These are phyloP conservation scores for Leucophenga varia DNA, from an alignment of 1,140 invertebrate genomes.

Conservation along the genomic window DNA sequence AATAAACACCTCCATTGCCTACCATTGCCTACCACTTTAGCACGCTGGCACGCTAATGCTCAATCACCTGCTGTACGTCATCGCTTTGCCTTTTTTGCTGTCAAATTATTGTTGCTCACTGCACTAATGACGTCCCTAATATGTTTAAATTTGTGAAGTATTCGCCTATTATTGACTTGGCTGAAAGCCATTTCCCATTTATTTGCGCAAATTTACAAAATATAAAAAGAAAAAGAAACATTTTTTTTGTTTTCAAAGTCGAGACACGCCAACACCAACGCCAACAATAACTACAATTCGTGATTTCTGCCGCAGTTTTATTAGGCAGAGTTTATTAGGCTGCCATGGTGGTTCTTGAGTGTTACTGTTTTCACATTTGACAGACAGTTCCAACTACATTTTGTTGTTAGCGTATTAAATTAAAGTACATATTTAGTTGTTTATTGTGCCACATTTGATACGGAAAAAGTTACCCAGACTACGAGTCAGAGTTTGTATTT, in stretches of 20 bases:
- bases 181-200: constrained; percentile 41
- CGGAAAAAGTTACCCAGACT: too few relatives aligned
- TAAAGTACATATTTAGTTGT: too few relatives aligned
- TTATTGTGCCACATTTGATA: too few relatives aligned
- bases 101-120: constrained; percentile 45
- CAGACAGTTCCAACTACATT: too few relatives aligned
- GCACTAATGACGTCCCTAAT: constrained; percentile 52
- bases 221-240: too few relatives aligned
- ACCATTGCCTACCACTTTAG: constrained; percentile 40
- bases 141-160: constrained; percentile 29
- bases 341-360: too few relatives aligned
- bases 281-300: constrained; percentile 25
- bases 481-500: too few relatives aligned
- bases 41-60: constrained; percentile 13
- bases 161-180: constrained; percentile 21
- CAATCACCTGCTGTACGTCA: too few relatives aligned
- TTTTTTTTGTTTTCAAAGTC: constrained; percentile 50
- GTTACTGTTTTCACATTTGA: too few relatives aligned
- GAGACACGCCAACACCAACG: constrained; percentile 46
- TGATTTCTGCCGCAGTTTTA: constrained; percentile 16
- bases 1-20: constrained; percentile 43
- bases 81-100: constrained; percentile 14
- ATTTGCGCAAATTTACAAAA: constrained; percentile 23
- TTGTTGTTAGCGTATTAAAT: too few relatives aligned
- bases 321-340: too few relatives aligned